Conservation (phyloP, 2,888 invertebrate genomes). For the Lithosia quadra region DNA sequence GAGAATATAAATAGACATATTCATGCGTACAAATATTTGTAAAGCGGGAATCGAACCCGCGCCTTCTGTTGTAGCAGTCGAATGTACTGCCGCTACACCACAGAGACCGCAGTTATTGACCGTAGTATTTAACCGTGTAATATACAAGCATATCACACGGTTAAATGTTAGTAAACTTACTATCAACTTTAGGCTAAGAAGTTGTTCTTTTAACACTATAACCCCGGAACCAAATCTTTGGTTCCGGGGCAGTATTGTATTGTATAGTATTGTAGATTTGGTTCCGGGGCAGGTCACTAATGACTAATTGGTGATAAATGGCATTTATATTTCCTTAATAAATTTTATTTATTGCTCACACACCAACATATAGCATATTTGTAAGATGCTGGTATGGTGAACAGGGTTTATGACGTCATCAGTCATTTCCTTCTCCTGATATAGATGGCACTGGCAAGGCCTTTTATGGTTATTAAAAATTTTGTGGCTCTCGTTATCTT, state of each 20-base stretch:
- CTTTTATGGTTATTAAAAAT: constrained; percentile 54
- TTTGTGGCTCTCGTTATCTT: constrained; percentile 49
- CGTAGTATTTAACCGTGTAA: not conserved
- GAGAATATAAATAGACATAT: no score
- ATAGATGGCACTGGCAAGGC: constrained; percentile 44
- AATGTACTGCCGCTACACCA: no score
- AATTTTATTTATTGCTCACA: no score
- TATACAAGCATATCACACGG: not conserved
- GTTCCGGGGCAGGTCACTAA: no score
- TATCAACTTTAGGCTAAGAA: not conserved
- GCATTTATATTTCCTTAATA: not conserved
- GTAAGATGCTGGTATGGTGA: not conserved
- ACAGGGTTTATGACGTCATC: constrained; percentile 52
- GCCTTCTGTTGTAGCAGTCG: no score
- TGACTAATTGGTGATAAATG: not conserved
- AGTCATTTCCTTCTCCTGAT: constrained; percentile 49
- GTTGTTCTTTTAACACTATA: no score
- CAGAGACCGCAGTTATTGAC: no score
- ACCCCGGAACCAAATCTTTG: no score
- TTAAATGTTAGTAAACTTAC: not conserved
- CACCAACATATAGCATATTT: not conserved
- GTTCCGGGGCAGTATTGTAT: no score
- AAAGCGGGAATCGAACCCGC: no score
- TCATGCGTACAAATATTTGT: no score
- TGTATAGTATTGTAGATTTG: no score